Evolutionary conservation across 2,113 vertebrate species (phyloP).

Genomic region (Podilymbus podiceps): DNA sequence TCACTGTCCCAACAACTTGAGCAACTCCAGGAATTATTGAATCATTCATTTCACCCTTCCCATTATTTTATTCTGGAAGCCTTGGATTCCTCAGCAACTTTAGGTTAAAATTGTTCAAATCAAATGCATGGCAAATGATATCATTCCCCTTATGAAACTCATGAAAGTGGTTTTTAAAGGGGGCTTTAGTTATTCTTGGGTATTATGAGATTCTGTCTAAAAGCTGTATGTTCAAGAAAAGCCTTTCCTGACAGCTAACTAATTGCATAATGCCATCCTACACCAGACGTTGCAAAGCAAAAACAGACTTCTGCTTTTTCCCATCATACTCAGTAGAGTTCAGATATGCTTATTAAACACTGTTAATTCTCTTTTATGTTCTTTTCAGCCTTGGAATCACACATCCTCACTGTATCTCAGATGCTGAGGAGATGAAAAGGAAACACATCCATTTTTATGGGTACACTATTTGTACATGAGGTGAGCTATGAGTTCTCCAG

Average conservation of each 20-base stretch:
- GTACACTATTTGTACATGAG: not conserved
- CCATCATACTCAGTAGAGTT: not conserved
- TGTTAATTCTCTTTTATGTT: not conserved
- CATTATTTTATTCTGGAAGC: not conserved
- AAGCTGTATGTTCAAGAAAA: not conserved
- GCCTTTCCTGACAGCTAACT: not conserved
- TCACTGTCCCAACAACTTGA: not conserved
- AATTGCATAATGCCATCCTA: not conserved
- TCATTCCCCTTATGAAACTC: not conserved
- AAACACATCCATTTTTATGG: not conserved
- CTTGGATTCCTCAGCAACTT: not conserved
- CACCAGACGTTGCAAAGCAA: not conserved
- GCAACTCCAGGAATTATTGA: not conserved
- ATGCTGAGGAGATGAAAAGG: not conserved
- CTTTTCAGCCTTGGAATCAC: not conserved
- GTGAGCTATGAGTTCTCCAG: not conserved
- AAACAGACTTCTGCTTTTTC: not conserved
- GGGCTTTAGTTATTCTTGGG: not conserved
- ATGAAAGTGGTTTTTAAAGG: not conserved
- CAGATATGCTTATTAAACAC: not conserved
- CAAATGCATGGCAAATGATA: not conserved
- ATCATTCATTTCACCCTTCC: not conserved
- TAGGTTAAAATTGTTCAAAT: not conserved
- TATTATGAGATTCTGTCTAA: not conserved
- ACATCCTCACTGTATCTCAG: not conserved